Base-by-base conservation (phyloP, 2,888 invertebrate genomes). In the Ophonus ardosiacus region DNA sequence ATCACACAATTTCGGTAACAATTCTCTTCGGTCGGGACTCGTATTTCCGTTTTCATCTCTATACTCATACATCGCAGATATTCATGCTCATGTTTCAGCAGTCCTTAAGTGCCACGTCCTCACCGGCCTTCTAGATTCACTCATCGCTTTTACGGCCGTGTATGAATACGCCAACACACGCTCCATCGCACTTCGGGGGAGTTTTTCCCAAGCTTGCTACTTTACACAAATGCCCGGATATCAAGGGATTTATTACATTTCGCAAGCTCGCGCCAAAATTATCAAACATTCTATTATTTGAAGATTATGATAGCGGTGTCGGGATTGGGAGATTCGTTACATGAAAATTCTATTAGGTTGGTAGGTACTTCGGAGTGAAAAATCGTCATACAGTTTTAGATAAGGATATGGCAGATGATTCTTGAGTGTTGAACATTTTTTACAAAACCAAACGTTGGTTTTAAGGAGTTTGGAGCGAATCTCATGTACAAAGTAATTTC, bases 11-110 rank as follows among this genome's bases (percentile, higher is more conserved):
- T 51, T 13, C 10, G 43, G 43, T 13, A 31, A 31, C 31, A 31
- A 31, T 31, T 31, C 24, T 24, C 31, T 6, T 31, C 6, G 4
- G 31, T 5, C 31, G 31, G 5, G 31, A 31, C 31, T 3, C 31
- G 31, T 31, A 3, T 6, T 4, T 31, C 31, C 31, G 31, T 31
- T 71, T 71, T 71, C 43, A 63, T 43, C 71, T 17, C 17, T 71
- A 15, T 31, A 65, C 31, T 13, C 18, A 43, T 71, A 43, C 74
- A 74, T 74, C 74, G 51, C 21, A 13, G 51, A 40, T 74, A 74
- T 74, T 56, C 74, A 74, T 51, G 43, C 74, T 74, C 74, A 74
- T 74, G 74, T 74, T 74, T 74, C 74, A 74, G 10, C 74, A 71
- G 74, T 74, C 74, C 51, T 74, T 74, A 56, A 74, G 74, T 74